Conservation (phyloP, 1,140 invertebrate genomes). For the Scylla paramamosain region DNA sequence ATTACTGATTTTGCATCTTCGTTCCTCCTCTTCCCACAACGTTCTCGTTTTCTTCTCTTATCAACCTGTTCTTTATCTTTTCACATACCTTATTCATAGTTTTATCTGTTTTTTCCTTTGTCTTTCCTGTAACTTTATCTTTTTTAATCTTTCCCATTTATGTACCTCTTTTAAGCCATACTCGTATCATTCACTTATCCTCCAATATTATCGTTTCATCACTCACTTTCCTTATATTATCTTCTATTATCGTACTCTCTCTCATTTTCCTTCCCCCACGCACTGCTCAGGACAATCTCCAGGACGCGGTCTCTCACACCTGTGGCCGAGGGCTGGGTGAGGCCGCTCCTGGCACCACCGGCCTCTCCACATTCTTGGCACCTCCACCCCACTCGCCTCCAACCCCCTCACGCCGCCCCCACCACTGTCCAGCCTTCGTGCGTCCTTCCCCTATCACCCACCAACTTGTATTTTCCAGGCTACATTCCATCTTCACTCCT, state of each 20-base stretch:
- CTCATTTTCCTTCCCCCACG: neutral
- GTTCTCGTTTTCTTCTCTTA: no score
- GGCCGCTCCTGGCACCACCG: conserved; percentile 8
- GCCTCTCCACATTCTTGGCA: conserved; percentile 41
- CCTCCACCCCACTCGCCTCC: neutral
- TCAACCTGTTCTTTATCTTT: no score
- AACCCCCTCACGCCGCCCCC: neutral
- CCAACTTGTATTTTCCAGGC: neutral
- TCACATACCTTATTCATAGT: no score
- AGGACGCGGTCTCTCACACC: neutral
- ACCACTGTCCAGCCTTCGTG: neutral
- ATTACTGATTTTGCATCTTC: no score
- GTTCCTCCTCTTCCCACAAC: no score
- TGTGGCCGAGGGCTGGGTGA: neutral
- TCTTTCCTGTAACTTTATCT: no score
- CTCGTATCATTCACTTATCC: no score
- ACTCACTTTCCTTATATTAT: neutral
- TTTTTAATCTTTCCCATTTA: no score
- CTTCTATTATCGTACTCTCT: neutral
- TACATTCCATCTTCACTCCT: neutral
- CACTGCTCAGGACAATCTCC: neutral
- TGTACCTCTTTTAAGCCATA: no score
- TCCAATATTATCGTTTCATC: neutral
- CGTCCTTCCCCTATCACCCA: neutral
- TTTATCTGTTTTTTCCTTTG: no score